Evolutionary conservation across 2,888 invertebrate genomes (phyloP), one percentile per base, ranked within the genome.

Genomic region (Empis livida): DNA sequence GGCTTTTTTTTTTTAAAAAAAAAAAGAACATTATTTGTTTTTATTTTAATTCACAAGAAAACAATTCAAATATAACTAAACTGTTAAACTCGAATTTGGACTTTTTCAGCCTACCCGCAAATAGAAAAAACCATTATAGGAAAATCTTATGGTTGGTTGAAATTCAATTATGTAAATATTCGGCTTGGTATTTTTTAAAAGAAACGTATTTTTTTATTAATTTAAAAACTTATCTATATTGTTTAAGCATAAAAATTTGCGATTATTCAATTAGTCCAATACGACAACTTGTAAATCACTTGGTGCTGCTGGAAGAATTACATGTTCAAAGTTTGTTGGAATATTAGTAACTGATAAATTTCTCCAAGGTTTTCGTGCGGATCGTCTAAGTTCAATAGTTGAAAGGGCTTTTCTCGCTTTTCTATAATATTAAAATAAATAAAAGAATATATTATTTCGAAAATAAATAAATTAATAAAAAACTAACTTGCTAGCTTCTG

Each of bases 401-500:
- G 84, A 81, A 64, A 94, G 74, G 65, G 81, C 80, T 69, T 86
- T 84, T 60, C 94, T 79, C 62, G 86, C 75, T 76, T 85, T 83
- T 74, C 93, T 93, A 49, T 14, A 55, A 53, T 37, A 14, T 41
- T 10, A 37, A 48, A 30, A 45, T 17, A n/a, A 37, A 13, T 20
- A 41, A 39, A 37, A 15, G 3, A 31, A n/a, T n/a, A n/a, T n/a
- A n/a, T n/a, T n/a, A n/a, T n/a, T n/a, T n/a, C n/a, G n/a, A n/a
- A n/a, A 35, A 23, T 14, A 10, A 11, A 15, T 32, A 14, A 13
- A 16, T 31, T 1, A 38, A n/a, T 13, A 20, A 9, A 10, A 43
- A 39, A 75, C 83, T 76, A 73, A 93, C 94, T 88, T 94, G 72
- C 88, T 88, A 58, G 80, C 77, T 59, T 89, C 88, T 42, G 89